Evolutionary conservation across 2,113 vertebrate species (phyloP).

Genomic region (Himantopus leucocephalus): DNA sequence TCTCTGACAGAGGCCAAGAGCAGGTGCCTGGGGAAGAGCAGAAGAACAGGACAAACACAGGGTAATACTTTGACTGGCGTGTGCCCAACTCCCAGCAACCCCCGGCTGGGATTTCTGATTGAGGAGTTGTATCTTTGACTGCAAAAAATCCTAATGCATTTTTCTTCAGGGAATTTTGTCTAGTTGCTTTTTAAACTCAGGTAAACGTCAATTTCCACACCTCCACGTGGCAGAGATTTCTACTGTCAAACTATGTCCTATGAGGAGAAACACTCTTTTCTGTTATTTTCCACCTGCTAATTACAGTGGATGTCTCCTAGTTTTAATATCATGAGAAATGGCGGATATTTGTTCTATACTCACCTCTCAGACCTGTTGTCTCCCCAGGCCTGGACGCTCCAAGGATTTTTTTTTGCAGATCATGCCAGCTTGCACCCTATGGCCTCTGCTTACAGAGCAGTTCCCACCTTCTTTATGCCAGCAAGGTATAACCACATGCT

Average conservation of each 20-base stretch:
- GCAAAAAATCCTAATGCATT: background rate
- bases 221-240: background rate
- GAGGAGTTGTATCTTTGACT: background rate
- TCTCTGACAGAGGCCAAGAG: background rate
- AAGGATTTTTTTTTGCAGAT: background rate
- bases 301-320: background rate
- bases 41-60: background rate
- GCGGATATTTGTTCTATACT: background rate
- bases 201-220: background rate
- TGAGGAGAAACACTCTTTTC: background rate
- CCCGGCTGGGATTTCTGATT: background rate
- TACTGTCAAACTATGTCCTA: background rate
- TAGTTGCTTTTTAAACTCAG: background rate
- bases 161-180: background rate
- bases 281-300: background rate
- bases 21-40: background rate
- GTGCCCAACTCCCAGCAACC: background rate
- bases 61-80: background rate
- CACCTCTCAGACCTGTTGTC: background rate
- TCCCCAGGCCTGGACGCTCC: background rate
- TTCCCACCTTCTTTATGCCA: slow-evolving; percentile 17
- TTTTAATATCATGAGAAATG: background rate
- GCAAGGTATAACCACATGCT: background rate
- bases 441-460: slow-evolving; percentile 24
- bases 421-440: background rate